phyloP scores from a whole-genome alignment of 1,140 invertebrate genomes.

The Procambarus clarkii region DNA sequence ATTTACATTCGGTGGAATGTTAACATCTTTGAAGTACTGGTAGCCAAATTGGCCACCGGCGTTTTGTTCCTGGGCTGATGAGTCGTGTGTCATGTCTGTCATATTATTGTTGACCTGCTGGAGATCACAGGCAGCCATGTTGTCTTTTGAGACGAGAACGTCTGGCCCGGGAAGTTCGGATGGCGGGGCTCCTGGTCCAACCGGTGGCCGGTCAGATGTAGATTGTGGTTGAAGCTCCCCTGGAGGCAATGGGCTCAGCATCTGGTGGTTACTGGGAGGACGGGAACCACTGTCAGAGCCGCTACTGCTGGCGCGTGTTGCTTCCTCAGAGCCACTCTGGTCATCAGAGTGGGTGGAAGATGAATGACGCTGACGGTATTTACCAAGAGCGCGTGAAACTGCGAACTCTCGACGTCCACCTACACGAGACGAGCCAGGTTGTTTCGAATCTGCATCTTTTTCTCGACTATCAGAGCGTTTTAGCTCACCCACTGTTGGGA shows the following conservation, averaged over 20 bases:
- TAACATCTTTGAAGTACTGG: slow-evolving; percentile 47
- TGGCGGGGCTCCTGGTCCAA: slow-evolving; percentile 49
- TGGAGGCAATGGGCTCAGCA: slow-evolving; percentile 61
- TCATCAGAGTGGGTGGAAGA: slow-evolving; percentile 72
- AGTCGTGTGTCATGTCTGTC: slow-evolving; percentile 45
- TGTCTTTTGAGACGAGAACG: slow-evolving; percentile 16
- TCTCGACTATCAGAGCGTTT: slow-evolving; percentile 72
- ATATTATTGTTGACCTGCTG: slow-evolving; percentile 63
- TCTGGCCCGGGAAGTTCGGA: slow-evolving; percentile 49
- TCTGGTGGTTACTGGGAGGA: slow-evolving; percentile 71
- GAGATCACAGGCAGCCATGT: slow-evolving; percentile 26
- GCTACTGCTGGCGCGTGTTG: slow-evolving; percentile 71
- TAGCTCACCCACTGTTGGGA: slow-evolving; percentile 68
- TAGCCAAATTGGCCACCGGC: slow-evolving; percentile 31
- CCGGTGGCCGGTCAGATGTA: slow-evolving; percentile 49
- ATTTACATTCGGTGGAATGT: slow-evolving; percentile 69
- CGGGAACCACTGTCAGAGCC: slow-evolving; percentile 72
- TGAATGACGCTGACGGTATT: slow-evolving; percentile 85
- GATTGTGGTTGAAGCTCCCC: slow-evolving; percentile 48
- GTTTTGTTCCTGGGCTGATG: slow-evolving; percentile 19
- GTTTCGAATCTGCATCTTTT: slow-evolving; percentile 68
- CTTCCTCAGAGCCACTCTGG: slow-evolving; percentile 72
- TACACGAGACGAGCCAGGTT: slow-evolving; percentile 72
- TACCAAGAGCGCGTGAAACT: slow-evolving; percentile 87
- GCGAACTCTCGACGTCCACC: slow-evolving; percentile 88